These are phyloP conservation scores for Melanostigma gelatinosum DNA, from an alignment of 2,113 vertebrate species.

Conservation along the genomic window DNA sequence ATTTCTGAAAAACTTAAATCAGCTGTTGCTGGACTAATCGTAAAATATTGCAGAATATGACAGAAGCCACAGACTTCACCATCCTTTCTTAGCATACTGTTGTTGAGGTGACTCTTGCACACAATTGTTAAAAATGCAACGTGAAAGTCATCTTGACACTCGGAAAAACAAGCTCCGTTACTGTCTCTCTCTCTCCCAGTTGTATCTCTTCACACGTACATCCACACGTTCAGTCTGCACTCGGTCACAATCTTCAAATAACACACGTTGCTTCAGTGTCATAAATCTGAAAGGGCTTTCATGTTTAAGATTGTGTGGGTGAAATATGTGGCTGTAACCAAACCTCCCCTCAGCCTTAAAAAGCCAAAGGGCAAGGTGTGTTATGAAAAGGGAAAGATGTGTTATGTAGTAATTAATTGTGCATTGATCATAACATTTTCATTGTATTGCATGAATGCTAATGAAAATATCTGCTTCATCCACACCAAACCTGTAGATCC, in stretches of 20 bases:
- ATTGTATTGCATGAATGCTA: not conserved
- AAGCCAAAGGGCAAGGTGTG: not conserved
- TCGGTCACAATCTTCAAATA: not conserved
- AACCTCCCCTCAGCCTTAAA: not conserved
- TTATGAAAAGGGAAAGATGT: not conserved
- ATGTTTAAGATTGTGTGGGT: not conserved
- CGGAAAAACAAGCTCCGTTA: not conserved
- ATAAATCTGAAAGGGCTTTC: not conserved
- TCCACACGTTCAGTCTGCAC: conserved; percentile 3
- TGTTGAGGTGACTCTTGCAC: not conserved
- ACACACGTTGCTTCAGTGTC: not conserved
- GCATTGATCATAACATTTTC: not conserved
- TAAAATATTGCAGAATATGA: not conserved
- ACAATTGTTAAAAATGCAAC: not conserved
- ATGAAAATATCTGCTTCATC: not conserved
- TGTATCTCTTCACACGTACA: not conserved
- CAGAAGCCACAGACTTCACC: not conserved
- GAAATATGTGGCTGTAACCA: conserved; percentile 5
- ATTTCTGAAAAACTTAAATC: not conserved
- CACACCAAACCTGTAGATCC: not conserved
- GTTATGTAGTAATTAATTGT: not conserved
- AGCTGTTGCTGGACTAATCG: not conserved
- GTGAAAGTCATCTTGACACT: conserved; percentile 3
- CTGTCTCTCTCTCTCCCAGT: not conserved
- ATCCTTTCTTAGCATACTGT: not conserved